Percentiles rank a stretch among this genome's conserved stretches.
Evolutionary conservation across 2,888 invertebrate species (phyloP).

Genomic region (Dasysyrphus albostriatus): DNA sequence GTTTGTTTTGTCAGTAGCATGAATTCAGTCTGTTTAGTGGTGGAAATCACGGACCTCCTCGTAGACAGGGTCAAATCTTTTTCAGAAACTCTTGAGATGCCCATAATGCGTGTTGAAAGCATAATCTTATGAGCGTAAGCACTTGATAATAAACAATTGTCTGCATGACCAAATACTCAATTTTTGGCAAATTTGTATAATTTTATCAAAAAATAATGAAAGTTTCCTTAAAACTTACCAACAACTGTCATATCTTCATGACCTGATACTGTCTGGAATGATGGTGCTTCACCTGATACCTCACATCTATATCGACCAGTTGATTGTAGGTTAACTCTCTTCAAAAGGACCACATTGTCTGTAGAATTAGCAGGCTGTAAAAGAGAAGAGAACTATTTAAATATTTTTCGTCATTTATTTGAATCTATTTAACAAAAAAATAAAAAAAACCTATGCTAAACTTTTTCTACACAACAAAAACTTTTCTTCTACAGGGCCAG

Average conservation of each 20-base stretch:
- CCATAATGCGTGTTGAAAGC: no score
- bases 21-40: no score
- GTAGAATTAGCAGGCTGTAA: conserved; percentile 87
- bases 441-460: conserved; percentile 54
- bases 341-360: conserved; percentile 87
- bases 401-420: conserved; percentile 11
- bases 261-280: conserved; percentile 90
- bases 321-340: conserved; percentile 88
- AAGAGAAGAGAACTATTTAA: conserved; percentile 25
- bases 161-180: no score
- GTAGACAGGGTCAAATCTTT: no score
- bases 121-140: no score
- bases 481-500: no score
- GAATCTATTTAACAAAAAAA: background rate
- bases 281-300: conserved; percentile 91
- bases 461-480: conserved; percentile 23
- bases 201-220: no score
- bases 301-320: conserved; percentile 91
- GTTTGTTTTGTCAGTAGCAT: no score
- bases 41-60: no score
- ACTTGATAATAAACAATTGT: no score
- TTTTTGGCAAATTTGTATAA: no score
- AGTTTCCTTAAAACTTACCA: conserved; percentile 85
- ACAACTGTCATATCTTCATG: conserved; percentile 90
- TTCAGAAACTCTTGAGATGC: no score